Evolutionary conservation across 2,113 vertebrate genomes (phyloP).

Genomic region (Columba livia): DNA sequence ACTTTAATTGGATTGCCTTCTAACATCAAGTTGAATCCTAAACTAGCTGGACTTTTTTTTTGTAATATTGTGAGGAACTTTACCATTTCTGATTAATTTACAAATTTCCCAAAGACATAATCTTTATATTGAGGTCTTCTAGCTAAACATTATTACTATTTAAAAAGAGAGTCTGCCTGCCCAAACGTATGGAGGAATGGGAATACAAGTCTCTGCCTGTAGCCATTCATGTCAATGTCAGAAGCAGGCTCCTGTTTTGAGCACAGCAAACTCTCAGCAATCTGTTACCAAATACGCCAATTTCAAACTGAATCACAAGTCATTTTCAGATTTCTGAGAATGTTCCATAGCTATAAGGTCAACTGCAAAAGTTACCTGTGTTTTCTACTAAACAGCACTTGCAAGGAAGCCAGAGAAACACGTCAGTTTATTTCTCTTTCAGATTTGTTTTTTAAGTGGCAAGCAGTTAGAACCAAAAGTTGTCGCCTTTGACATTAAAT

Average conservation of each 20-base stretch:
- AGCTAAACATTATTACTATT: background rate
- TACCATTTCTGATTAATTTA: background rate
- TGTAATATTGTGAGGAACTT: background rate
- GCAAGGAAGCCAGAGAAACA: background rate
- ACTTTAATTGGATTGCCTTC: background rate
- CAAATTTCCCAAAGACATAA: background rate
- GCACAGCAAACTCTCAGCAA: background rate
- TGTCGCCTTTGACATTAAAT: background rate
- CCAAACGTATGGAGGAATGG: accelerated
- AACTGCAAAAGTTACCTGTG: background rate
- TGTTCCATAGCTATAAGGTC: background rate
- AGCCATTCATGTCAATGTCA: background rate
- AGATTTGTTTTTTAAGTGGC: background rate
- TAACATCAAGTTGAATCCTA: background rate
- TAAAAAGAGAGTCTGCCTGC: background rate
- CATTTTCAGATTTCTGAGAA: background rate
- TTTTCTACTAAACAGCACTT: background rate
- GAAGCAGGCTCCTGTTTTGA: background rate
- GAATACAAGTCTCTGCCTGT: background rate
- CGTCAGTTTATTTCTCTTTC: background rate
- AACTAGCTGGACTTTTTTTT: background rate
- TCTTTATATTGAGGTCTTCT: background rate
- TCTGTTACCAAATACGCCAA: background rate
- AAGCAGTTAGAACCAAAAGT: background rate
- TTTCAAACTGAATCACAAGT: background rate